Base-by-base conservation (phyloP, 2,797 vertebrate genomes). In the Sebastes reedi region DNA sequence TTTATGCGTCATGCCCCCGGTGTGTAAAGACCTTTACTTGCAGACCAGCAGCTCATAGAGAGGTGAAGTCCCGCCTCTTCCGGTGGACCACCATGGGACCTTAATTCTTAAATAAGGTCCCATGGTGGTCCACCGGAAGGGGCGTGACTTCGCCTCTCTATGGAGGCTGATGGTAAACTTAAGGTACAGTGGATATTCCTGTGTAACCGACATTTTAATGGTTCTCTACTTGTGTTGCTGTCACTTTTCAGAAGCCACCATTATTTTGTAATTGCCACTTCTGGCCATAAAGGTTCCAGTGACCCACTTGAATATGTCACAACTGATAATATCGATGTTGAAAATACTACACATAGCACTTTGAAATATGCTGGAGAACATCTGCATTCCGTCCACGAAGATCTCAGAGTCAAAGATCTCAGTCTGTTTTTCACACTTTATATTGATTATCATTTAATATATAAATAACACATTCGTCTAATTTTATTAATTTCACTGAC, bases 321-420 rank as follows among this genome's bases (percentile, higher is more conserved):
- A n/a, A 20, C 6, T 29, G 3, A n/a, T 32, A 2, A 14, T 22
- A 11, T 5, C 3, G 18, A 52, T 64, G 66, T 22, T 82, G 39
- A 85, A 89, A 77, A 36, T 78, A 74, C 75, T 69, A 87, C 84
- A 88, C 65, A 81, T 50, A 85, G 77, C 79, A 66, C 81, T 66
- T 77, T 42, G 1, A 74, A 22, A 67, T n/a, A 65, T 42, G 14
- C 79, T 58, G 79, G 27, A 27, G 18, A 73, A 79, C 36, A 32
- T 1, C 60, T 60, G 60, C 55, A 34, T 56, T 76, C 14, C 3
- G 10, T 67, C 67, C 34, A 61, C 1, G 16, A 61, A 68, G 8
- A 32, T 52, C 36, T 39, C 36, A 14, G 2, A 39, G 61, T 77
- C 30, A 71, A 18, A 61, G 46, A 60, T 66, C 25, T 67, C 10